phyloP scores from a whole-genome alignment of 2,797 vertebrate genomes.

The Cheirogaleus major region DNA sequence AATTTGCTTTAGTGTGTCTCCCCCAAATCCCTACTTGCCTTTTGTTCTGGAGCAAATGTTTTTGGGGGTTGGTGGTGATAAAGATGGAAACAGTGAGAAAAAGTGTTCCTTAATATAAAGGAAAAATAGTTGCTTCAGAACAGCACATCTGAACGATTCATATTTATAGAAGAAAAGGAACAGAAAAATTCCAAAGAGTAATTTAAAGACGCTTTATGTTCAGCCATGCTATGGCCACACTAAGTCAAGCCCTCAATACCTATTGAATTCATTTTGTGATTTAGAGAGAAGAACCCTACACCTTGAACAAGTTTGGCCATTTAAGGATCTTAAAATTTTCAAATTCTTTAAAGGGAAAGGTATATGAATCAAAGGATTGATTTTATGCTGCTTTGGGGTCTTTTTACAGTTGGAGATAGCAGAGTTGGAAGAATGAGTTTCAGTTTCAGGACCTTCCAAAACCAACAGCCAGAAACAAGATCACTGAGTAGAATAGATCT shows the following conservation, averaged over 20 bases:
- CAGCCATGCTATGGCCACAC: background rate
- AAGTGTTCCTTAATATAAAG: background rate
- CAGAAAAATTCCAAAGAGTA: constrained; percentile 6
- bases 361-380: background rate
- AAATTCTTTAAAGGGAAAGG: background rate
- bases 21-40: background rate
- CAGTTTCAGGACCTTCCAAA: background rate
- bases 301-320: background rate
- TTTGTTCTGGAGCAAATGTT: background rate
- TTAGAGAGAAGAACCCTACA: background rate
- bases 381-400: background rate
- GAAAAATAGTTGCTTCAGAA: constrained; percentile 4
- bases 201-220: constrained; percentile 2
- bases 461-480: background rate
- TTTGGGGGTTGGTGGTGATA: background rate
- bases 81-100: background rate
- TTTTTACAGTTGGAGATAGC: background rate
- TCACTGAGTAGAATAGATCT: background rate
- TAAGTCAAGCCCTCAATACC: background rate
- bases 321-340: background rate
- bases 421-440: constrained; percentile 27
- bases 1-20: constrained; percentile 13
- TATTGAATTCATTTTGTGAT: constrained; percentile 31
- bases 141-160: background rate
- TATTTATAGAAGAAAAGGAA: constrained; percentile 14